Percentiles rank a stretch among this genome's conserved stretches.
Evolutionary conservation across 2,888 invertebrate genomes (phyloP).

Genomic region (Chaitophorus viminalis): DNA sequence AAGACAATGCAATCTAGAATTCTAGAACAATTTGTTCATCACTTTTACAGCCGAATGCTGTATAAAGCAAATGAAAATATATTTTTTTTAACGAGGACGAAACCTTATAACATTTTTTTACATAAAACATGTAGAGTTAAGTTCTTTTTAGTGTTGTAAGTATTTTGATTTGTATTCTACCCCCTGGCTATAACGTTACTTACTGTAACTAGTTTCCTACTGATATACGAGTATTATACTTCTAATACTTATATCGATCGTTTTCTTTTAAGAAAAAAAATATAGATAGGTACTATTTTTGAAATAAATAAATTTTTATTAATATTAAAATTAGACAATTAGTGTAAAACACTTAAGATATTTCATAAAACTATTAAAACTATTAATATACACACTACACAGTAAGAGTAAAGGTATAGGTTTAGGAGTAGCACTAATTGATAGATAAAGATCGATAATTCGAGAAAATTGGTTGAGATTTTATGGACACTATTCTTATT

Average conservation of each 20-base stretch:
- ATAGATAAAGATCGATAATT: too few relatives aligned
- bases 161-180: not conserved
- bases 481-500: too few relatives aligned
- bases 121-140: not conserved
- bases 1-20: not conserved
- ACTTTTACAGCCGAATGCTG: too few relatives aligned
- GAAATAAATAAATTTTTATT: not conserved
- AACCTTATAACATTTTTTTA: slow-evolving; percentile 12
- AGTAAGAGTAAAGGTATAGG: too few relatives aligned
- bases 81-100: not conserved
- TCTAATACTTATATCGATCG: not conserved
- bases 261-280: not conserved
- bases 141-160: slow-evolving; percentile 27
- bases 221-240: not conserved
- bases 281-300: not conserved
- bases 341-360: too few relatives aligned
- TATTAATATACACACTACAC: too few relatives aligned
- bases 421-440: too few relatives aligned
- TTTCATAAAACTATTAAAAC: too few relatives aligned
- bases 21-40: not conserved
- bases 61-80: not conserved
- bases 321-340: not conserved
- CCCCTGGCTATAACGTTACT: slow-evolving; percentile 6
- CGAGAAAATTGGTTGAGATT: too few relatives aligned
- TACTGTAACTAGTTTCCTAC: not conserved